A percentile compares a stretch with the other conserved stretches of the same genome.
phyloP scores from a whole-genome alignment of 2,797 vertebrate genomes.

The Sebastes goodei region DNA sequence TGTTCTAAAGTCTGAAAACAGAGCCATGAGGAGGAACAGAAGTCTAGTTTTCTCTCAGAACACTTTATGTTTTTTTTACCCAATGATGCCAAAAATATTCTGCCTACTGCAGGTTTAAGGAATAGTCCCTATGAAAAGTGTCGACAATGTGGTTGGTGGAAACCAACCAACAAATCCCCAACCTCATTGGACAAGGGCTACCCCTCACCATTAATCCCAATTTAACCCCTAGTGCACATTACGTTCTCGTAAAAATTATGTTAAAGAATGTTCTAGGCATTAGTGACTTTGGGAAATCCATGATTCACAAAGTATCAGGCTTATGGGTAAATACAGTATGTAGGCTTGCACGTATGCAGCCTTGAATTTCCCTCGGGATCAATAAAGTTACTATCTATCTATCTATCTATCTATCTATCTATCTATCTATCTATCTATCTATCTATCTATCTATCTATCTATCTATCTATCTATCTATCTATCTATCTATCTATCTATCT shows the following conservation, averaged over 20 bases:
- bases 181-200: not conserved
- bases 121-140: not conserved
- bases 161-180: not conserved
- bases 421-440: no score
- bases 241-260: not conserved
- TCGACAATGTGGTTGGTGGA: not conserved
- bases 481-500: not conserved
- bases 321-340: not conserved
- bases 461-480: no score
- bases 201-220: not conserved
- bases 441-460: not conserved
- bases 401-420: no score
- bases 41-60: no score
- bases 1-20: no score
- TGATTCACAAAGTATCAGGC: not conserved
- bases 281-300: not conserved
- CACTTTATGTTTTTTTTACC: no score
- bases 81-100: no score
- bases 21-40: no score
- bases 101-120: not conserved
- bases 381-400: no score
- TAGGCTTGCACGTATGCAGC: not conserved
- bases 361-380: no score
- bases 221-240: not conserved
- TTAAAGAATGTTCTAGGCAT: not conserved